Base-by-base conservation (phyloP, 2,113 vertebrate genomes). In the Lichenostomus cassidix region DNA sequence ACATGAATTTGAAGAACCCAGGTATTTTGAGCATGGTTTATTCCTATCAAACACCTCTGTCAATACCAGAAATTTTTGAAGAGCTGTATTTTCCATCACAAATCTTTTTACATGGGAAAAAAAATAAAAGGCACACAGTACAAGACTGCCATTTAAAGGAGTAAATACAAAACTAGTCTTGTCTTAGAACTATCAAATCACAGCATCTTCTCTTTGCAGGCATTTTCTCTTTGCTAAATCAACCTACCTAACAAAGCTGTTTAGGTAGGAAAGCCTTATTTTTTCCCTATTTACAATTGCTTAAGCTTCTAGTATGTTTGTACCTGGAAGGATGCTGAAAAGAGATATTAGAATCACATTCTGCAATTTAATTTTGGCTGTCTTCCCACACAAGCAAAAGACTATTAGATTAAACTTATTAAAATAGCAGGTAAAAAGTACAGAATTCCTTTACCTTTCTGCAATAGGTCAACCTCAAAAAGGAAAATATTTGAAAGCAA, bases 401-500 rank as follows among this genome's bases (percentile, higher is more conserved):
- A 74, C 15, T 75, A 39, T 70, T 86, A 89, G 75, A 92, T 69
- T 90, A 94, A 78, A 65, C 4, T 58, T 68, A 58, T 83, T 65
- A 50, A 93, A 78, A 82, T 70, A 27, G 62, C 44, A 91, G 69
- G 65, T 78, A 74, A 65, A 71, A 94, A 69, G 9, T 19, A 68
- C 11, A 82, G 37, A 92, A 89, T 82, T 91, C 22, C n/a, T 62
- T 62, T 31, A 62, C 21, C 79, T 95, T 89, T 60, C 87, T 10
- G 23, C 20, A 84, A 65, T 8, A 82, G 87, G 58, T 91, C 83
- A 95, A 1, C 59, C 58, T 88, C 73, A 58, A 83, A 89, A 85
- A 62, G 44, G 69, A 89, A 89, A 80, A 92, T 5, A 69, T 64
- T 77, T 91, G 62, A 88, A 85, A 89, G 77, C 64, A 93, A 91